Percentiles rank a stretch among this genome's conserved stretches.
phyloP scores from a whole-genome alignment of 2,113 vertebrate genomes.

The Periophthalmus modestus region DNA sequence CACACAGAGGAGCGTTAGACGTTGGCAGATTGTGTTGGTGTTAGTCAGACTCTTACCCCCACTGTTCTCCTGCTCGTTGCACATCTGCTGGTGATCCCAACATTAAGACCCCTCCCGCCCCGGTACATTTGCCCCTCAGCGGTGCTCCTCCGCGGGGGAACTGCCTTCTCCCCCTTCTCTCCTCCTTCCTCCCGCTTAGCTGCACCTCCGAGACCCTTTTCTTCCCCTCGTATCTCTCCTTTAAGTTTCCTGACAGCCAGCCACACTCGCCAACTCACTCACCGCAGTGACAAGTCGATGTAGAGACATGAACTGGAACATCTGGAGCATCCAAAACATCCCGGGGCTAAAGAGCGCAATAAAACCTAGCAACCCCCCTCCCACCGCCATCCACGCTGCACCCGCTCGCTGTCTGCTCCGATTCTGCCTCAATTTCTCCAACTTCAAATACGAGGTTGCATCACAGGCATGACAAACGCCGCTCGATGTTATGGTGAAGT shows the following conservation, averaged over 20 bases:
- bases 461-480: constrained; percentile 17
- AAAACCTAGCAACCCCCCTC: constrained; percentile 7
- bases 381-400: constrained; percentile 1
- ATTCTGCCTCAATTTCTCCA: constrained; percentile 7
- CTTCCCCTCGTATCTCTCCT: constrained; percentile 7
- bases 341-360: constrained; percentile 29
- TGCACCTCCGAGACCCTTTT: constrained; percentile 13
- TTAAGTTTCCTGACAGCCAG: constrained; percentile 31
- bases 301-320: constrained; percentile 41
- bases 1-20: neutral
- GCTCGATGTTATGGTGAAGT: constrained; percentile 3
- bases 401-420: neutral
- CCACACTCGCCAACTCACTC: constrained; percentile 33
- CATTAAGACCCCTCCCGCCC: constrained; percentile 15
- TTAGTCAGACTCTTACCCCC: neutral
- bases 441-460: neutral
- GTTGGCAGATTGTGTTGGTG: neutral
- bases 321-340: constrained; percentile 44
- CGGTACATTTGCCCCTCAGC: neutral
- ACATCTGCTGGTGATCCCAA: constrained; percentile 30
- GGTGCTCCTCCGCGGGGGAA: neutral
- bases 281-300: constrained; percentile 22
- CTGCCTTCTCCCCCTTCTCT: neutral
- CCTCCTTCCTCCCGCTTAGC: constrained; percentile 1
- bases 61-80: constrained; percentile 5